phyloP scores from a whole-genome alignment of 1,140 invertebrate genomes.

The Drosophila quadrilineata region DNA sequence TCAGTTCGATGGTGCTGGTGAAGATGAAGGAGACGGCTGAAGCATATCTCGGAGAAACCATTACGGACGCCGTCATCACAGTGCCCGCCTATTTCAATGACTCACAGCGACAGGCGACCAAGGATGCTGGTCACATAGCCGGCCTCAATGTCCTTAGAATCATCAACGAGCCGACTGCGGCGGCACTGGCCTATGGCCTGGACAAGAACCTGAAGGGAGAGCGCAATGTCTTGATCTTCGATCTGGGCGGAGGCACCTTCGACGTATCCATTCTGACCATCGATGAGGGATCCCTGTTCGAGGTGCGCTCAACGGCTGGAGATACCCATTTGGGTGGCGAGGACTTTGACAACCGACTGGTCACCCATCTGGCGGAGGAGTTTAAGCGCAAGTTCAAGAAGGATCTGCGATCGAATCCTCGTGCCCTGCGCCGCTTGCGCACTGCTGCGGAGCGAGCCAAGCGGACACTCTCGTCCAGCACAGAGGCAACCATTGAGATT shows the following conservation, averaged over 20 bases:
- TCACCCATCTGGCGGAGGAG: conserved; percentile 89
- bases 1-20: conserved; percentile 89
- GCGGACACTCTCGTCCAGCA: conserved; percentile 85
- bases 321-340: conserved; percentile 89
- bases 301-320: conserved; percentile 90
- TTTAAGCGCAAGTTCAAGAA: conserved; percentile 93
- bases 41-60: conserved; percentile 87
- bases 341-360: conserved; percentile 91
- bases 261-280: conserved; percentile 94
- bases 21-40: conserved; percentile 93
- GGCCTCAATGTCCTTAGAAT: conserved; percentile 87
- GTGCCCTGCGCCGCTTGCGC: conserved; percentile 88
- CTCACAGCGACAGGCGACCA: conserved; percentile 86
- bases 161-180: conserved; percentile 89
- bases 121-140: conserved; percentile 86
- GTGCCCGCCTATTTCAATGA: conserved; percentile 86
- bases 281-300: conserved; percentile 90
- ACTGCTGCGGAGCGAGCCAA: conserved; percentile 89
- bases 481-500: conserved; percentile 88
- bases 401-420: conserved; percentile 88
- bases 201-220: conserved; percentile 90
- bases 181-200: conserved; percentile 88
- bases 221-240: conserved; percentile 88
- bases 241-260: conserved; percentile 89
- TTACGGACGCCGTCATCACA: conserved; percentile 85